A percentile compares a stretch with the other conserved stretches of the same genome.
These are phyloP conservation scores for Zaprionus ornatus DNA, from an alignment of 1,140 invertebrate species.

Conservation along the genomic window DNA sequence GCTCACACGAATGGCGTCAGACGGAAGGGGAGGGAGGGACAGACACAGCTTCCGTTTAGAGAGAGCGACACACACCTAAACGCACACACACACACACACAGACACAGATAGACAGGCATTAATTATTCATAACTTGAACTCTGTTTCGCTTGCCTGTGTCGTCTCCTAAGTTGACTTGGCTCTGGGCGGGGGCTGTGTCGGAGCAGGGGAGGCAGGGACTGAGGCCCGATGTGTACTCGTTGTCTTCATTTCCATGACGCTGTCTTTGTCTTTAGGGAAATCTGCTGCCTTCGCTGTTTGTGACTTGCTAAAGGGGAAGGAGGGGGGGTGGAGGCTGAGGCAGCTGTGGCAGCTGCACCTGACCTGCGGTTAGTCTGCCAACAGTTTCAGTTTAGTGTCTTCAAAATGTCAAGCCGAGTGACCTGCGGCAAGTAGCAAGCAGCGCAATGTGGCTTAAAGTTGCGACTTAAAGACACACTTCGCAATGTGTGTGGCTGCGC, in stretches of 20 bases:
- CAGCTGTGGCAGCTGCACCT: constrained; percentile 18
- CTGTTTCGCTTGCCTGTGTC: constrained; percentile 19
- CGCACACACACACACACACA: constrained; percentile 50
- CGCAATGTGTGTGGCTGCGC: neutral
- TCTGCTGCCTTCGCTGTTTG: constrained; percentile 44
- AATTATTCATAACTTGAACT: constrained; percentile 80
- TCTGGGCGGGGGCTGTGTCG: neutral
- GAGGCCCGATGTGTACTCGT: neutral
- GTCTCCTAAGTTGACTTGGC: constrained; percentile 14
- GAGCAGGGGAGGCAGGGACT: neutral
- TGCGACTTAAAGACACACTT: constrained; percentile 1
- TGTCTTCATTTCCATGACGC: constrained; percentile 47
- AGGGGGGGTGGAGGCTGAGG: too few relatives aligned
- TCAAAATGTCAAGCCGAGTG: constrained; percentile 64
- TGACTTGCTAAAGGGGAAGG: neutral
- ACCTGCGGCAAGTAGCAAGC: constrained; percentile 33
- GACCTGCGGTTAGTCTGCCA: constrained; percentile 47
- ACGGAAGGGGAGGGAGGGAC: constrained; percentile 17
- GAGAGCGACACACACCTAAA: constrained; percentile 36
- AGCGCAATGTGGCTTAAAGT: constrained; percentile 27
- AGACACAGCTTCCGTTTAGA: constrained; percentile 40
- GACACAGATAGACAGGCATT: constrained; percentile 58
- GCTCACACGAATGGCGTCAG: constrained; percentile 63
- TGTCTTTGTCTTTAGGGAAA: constrained; percentile 75
- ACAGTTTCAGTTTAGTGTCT: constrained; percentile 77